Evolutionary conservation across 2,888 invertebrate genomes (phyloP), one percentile per base, ranked within the genome.

Genomic region (Adela reaumurella): DNA sequence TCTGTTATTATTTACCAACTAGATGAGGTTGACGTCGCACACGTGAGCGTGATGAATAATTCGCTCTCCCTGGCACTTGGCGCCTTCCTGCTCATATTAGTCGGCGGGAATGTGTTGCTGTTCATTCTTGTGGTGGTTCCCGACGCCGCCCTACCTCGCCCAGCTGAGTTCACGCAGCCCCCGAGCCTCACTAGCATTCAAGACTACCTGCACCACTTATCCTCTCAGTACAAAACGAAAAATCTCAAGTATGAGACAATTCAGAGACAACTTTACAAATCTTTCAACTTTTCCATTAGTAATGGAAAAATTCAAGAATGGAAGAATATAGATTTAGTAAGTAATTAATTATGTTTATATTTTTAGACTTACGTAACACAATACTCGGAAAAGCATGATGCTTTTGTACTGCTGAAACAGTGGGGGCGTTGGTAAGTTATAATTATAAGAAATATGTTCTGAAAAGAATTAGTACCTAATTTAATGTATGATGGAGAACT

Each of bases 131-230:
- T 35, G 3, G 35, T 35, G 3, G 35, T 11, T 4, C 35, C 35
- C 6, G 35, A 35, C 3, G 6, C 35, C n/a, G 35, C 35, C 8
- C 4, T 24, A 8, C 24, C 24, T 8, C 24, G 24, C 4, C 24
- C 24, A 4, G 5, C 5, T 24, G 8, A 4, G 5, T 8, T 24
- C 24, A 24, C 24, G 5, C 14, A 8, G n/a, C n/a, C 35, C 3
- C 35, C 35, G 35, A 8, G 3, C 3, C n/a, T 14, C n/a, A 14
- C 35, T 14, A 74, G 72, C 55, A 74, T 78, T 50, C 64, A 66
- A 57, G 70, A 74, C 42, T 62, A 70, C 58, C 62, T 77, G 1
- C 70, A 72, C 51, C 67, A 64, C 58, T 65, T 78, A 55, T 74
- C 76, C 53, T 63, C 52, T 57, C 68, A 70, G 45, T 76, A 69